Percentiles rank a stretch among this genome's conserved stretches.
Evolutionary conservation across 2,797 vertebrate genomes (phyloP).

Genomic region (Morus bassanus): DNA sequence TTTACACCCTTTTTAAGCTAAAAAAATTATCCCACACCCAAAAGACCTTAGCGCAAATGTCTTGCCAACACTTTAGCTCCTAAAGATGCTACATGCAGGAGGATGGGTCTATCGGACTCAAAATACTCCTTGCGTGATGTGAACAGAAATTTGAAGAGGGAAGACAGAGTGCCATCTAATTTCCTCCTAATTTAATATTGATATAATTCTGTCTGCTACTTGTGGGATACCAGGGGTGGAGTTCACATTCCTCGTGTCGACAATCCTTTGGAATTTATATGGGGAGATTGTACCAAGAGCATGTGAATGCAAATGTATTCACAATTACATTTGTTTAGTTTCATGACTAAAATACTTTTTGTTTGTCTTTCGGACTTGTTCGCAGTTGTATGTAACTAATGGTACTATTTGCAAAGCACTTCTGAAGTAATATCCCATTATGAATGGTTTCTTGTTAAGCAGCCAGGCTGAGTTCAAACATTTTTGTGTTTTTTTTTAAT

Average conservation of each 20-base stretch:
- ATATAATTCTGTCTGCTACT: neutral
- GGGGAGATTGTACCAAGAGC: neutral
- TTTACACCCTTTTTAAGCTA: neutral
- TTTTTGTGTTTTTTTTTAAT: neutral
- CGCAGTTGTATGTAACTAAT: neutral
- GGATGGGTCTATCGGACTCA: neutral
- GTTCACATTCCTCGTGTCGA: neutral
- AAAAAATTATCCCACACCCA: neutral
- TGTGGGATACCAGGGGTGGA: neutral
- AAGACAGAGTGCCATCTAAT: neutral
- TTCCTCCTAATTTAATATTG: neutral
- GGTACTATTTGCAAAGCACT: neutral
- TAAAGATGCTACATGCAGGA: neutral
- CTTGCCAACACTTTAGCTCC: rapidly evolving
- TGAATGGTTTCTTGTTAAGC: neutral
- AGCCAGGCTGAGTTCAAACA: neutral
- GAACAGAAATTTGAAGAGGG: neutral
- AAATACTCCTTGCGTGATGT: neutral
- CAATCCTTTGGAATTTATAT: neutral
- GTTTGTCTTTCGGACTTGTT: neutral
- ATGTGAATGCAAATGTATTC: neutral
- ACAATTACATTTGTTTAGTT: neutral
- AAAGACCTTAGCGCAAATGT: rapidly evolving
- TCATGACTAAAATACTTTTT: neutral
- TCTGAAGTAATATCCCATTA: neutral